phyloP scores from a whole-genome alignment of 2,888 invertebrate genomes.

The Boloria selene region DNA sequence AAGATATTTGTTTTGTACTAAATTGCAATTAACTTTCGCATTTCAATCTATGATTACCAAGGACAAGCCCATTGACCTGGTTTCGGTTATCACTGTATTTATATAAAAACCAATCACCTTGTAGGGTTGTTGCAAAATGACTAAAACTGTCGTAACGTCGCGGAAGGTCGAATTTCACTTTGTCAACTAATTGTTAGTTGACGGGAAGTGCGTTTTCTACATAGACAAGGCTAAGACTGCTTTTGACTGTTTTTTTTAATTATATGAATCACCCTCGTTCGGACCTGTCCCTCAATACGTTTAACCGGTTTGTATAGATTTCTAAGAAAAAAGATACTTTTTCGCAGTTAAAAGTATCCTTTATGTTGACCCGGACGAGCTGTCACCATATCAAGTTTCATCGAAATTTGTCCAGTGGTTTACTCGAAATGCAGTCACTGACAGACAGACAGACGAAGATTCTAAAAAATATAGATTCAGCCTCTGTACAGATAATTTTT shows the following conservation, averaged over 20 bases:
- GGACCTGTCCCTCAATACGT: too few species aligned
- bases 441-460: too few species aligned
- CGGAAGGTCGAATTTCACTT: constrained; percentile 73
- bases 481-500: too few species aligned
- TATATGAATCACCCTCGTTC: too few species aligned
- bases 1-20: too few species aligned
- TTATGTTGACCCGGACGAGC: neutral
- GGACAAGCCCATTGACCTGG: constrained; percentile 46
- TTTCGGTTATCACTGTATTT: constrained; percentile 46
- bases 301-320: too few species aligned
- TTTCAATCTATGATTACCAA: constrained; percentile 36
- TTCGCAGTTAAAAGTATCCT: neutral
- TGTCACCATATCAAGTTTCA: too few species aligned
- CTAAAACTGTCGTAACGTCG: constrained; percentile 55
- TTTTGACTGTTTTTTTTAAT: neutral
- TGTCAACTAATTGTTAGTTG: constrained; percentile 35
- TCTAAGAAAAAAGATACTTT: neutral
- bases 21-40: constrained; percentile 22
- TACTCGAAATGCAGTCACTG: too few species aligned
- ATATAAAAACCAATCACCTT: constrained; percentile 60
- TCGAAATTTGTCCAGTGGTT: too few species aligned
- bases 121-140: constrained; percentile 68
- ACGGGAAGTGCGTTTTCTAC: constrained; percentile 30
- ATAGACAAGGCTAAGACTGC: constrained; percentile 15
- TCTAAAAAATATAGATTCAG: too few species aligned